Percentiles rank a stretch among this genome's conserved stretches.
phyloP scores from a whole-genome alignment of 92 coral and sea anemone genomes.

The Siderastrea radians region DNA sequence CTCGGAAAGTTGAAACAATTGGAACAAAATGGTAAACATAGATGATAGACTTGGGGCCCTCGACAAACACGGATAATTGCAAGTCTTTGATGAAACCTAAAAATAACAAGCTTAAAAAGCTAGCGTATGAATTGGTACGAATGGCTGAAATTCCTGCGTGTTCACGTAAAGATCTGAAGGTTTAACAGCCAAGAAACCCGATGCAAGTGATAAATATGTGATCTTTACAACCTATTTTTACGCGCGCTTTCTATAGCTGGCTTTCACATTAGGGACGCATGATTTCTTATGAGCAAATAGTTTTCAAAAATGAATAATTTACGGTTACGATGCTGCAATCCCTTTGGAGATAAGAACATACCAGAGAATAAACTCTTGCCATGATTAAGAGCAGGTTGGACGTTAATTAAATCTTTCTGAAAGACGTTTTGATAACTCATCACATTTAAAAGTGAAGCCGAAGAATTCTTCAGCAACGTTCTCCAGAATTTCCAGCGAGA shows the following conservation, averaged over 20 bases:
- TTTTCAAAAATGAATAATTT: background rate
- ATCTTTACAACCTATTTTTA: background rate
- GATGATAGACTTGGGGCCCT: background rate
- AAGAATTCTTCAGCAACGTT: background rate
- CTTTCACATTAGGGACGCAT: background rate
- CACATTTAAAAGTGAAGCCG: background rate
- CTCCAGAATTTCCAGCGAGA: background rate
- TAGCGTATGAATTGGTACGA: background rate
- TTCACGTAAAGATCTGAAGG: background rate
- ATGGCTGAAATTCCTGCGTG: conserved; percentile 26
- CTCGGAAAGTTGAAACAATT: conserved; percentile 11
- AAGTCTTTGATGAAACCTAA: conserved; percentile 34
- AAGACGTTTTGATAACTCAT: conserved; percentile 16
- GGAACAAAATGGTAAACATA: conserved; percentile 27
- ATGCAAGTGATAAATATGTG: conserved; percentile 8
- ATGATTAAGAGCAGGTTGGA: conserved; percentile 16
- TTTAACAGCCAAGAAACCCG: background rate
- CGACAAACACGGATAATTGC: conserved; percentile 26
- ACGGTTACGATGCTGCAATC: background rate
- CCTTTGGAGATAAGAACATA: conserved; percentile 4
- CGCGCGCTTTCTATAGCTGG: background rate
- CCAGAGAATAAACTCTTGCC: conserved; percentile 27
- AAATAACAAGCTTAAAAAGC: conserved; percentile 25
- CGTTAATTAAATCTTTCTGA: conserved; percentile 37
- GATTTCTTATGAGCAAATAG: background rate